Base-by-base conservation (phyloP, 2,888 invertebrate genomes). In the Bugulina stolonifera region DNA sequence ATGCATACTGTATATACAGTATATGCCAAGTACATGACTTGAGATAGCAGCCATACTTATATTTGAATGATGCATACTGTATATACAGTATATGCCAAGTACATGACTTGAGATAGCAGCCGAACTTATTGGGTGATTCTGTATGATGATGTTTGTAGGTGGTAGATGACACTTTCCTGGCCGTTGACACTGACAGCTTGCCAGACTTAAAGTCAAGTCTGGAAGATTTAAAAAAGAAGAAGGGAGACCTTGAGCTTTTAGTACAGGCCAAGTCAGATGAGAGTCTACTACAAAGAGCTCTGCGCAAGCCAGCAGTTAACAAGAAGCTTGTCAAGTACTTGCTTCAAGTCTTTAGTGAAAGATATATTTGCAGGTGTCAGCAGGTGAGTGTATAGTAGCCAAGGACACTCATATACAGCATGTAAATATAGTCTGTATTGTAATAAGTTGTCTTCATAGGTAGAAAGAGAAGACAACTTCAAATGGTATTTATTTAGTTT, bases 221-320 rank as follows among this genome's bases (percentile, higher is more conserved):
- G 22, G 32, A 34, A 14, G 32, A 64, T 32, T 2, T 64, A 5
- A 64, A 14, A 32, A 64, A 32, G n/a, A 64, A 34, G 3, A 64
- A 34, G n/a, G 64, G 64, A 10, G 64, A 64, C 32, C 3, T 64
- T 27, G 34, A 64, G 14, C 27, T 29, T 27, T 32, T 64, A 14
- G 29, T 18, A 2, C 32, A 64, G 27, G 10, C 64, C 34, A 64
- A 64, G 32, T 25, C 70, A 54, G 14, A 14, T 3, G 70, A 70
- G 25, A 70, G 35, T 10, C 70, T 52, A 14, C 10, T 70, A 35
- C 70, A 70, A 3, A n/a, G 70, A 5, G 70, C 70, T 23, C 70
- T 70, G 70, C 10, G 43, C 18, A 35, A 43, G 10, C 10, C 18
- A 22, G 43, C 3, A 27, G 70, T 54, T 5, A 54, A 70, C 25